Evolutionary conservation across 2,888 invertebrate genomes (phyloP), one percentile per base, ranked within the genome.

Genomic region (Aspidapion aeneum): DNA sequence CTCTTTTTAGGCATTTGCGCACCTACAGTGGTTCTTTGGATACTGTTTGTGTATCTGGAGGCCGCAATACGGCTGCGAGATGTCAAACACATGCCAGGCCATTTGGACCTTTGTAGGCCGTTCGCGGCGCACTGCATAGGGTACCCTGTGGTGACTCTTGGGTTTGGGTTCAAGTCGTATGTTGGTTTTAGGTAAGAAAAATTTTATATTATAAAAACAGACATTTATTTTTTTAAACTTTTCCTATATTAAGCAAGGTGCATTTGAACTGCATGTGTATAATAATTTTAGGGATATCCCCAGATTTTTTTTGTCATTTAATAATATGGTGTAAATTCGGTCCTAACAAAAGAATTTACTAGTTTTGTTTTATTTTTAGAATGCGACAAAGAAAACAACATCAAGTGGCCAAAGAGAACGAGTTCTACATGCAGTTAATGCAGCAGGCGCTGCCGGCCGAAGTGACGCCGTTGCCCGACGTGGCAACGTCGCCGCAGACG

Each of bases 151-250:
- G 73, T 73, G 50, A 94, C 97, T 72, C 86, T 98, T 78, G 97
- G 98, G 72, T 96, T 96, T 83, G 94, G 95, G 74, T 93, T 96
- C 76, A 97, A 96, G 86, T 91, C 93, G 78, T 94, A 94, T 78
- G 88, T 96, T 69, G 92, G 93, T 48, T 71, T 72, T 62, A 67
- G 66, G 66, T 65, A 64, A 55, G 35, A 58, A 58, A 21, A 54
- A 18, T 21, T 18, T 20, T 59, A 21, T n/a, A n/a, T n/a, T n/a
- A n/a, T n/a, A n/a, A n/a, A n/a, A n/a, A n/a, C n/a, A n/a, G n/a
- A n/a, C n/a, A n/a, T n/a, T n/a, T n/a, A n/a, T n/a, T n/a, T n/a
- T n/a, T n/a, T n/a, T n/a, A n/a, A n/a, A n/a, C n/a, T n/a, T n/a
- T n/a, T n/a, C n/a, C n/a, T n/a, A n/a, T n/a, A n/a, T n/a, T n/a